These are phyloP conservation scores for Momotus momota DNA, from an alignment of 2,797 vertebrate genomes.

Conservation along the genomic window DNA sequence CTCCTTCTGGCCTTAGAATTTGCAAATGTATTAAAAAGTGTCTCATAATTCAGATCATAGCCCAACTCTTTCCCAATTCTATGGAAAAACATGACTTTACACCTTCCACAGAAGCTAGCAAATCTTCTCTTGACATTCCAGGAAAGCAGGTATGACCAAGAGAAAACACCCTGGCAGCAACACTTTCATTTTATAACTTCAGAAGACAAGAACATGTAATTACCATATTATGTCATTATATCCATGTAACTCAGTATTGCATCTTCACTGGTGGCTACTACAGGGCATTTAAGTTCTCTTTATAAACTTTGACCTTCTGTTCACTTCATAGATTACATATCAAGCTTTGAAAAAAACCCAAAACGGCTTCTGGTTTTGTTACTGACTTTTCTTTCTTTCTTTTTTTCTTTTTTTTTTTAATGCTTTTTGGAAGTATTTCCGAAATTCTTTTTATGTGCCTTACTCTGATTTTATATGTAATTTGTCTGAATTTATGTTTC, in stretches of 20 bases:
- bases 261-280: not conserved
- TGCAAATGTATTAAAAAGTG: constrained; percentile 3
- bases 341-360: not conserved
- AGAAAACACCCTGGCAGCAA: not conserved
- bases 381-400: not conserved
- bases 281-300: constrained; percentile 6
- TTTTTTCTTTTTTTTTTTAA: not conserved
- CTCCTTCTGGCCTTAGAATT: constrained; percentile 7
- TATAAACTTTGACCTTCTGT: constrained; percentile 29
- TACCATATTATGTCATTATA: not conserved
- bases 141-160: not conserved
- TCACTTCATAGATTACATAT: constrained; percentile 39
- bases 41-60: not conserved
- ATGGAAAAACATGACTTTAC: not conserved
- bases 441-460: not conserved
- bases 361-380: not conserved
- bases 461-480: not conserved
- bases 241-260: not conserved
- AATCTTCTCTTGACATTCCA: not conserved
- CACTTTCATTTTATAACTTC: not conserved
- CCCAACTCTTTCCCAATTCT: not conserved
- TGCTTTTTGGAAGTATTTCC: not conserved
- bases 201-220: not conserved
- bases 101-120: not conserved
- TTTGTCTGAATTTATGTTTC: not conserved